Evolutionary conservation across 2,888 invertebrate species (phyloP).

Genomic region (Nasonia oneida): DNA sequence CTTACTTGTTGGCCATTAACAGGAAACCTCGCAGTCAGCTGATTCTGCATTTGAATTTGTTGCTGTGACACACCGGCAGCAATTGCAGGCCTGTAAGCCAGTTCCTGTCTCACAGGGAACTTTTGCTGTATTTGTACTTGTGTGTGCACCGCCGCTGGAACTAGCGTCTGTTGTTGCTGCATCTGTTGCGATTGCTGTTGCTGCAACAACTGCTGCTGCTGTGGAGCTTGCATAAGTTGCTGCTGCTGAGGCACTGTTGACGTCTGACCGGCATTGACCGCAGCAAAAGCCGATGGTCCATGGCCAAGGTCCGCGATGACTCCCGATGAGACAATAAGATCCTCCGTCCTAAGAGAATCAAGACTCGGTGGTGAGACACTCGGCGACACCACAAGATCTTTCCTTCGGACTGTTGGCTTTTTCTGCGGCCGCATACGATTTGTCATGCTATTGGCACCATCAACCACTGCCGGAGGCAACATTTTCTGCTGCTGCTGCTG

Average conservation of each 20-base stretch:
- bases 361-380: constrained; percentile 75
- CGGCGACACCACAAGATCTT: constrained; percentile 72
- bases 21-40: constrained; percentile 74
- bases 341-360: constrained; percentile 75
- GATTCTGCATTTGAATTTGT: constrained; percentile 69
- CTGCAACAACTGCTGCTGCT: constrained; percentile 63
- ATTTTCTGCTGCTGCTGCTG: constrained; percentile 72
- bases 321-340: constrained; percentile 71
- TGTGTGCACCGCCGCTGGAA: constrained; percentile 68
- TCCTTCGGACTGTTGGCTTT: constrained; percentile 77
- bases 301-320: constrained; percentile 68
- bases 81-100: constrained; percentile 70
- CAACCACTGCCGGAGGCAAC: constrained; percentile 74
- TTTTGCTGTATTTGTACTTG: constrained; percentile 77
- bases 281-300: constrained; percentile 75
- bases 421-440: constrained; percentile 75
- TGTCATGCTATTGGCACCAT: constrained; percentile 67
- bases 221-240: constrained; percentile 55
- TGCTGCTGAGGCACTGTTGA: constrained; percentile 68
- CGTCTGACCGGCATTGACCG: constrained; percentile 73
- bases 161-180: constrained; percentile 55
- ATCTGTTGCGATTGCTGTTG: constrained; percentile 61
- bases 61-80: constrained; percentile 65
- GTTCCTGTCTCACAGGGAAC: constrained; percentile 75
- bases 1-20: constrained; percentile 76